Evolutionary conservation across 2,888 invertebrate genomes (phyloP), one percentile per base, ranked within the genome.

Genomic region (Xestia c-nigrum): DNA sequence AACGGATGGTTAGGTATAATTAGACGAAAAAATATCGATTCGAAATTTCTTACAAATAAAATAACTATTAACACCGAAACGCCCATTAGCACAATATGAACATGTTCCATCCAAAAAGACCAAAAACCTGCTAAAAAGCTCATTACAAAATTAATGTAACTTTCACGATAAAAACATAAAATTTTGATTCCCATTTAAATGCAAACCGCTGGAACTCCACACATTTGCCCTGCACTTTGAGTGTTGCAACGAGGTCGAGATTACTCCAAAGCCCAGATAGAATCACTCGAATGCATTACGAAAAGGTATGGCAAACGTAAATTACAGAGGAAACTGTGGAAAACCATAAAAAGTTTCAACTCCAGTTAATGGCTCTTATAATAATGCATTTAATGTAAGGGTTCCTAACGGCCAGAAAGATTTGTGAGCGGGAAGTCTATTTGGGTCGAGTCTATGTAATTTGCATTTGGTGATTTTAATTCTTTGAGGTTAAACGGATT

Each of bases 371-470:
- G 83, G 74, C 83, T 74, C 69, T 85, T 76, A 74, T 71, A 74
- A 84, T 84, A 84, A 85, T 82, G 85, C 85, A 82, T 85, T 85
- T 83, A 79, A 83, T 79, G 85, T 84, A 84, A 84, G 79, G 84
- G 85, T 59, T 81, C 78, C 68, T 72, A 79, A 85, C 76, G 83
- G 84, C 72, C 75, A 76, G n/a, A 63, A 82, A 84, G 84, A 85
- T 84, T 84, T 85, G 84, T 74, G 85, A 83, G 74, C 71, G 52
- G 72, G 71, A 63, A 79, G 73, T 84, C 71, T 82, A 85, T 85
- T 84, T 85, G 50, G 78, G 79, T 76, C 74, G 67, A 81, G 66
- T 79, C 74, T 82, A 76, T 76, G 71, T 82, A 82, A 84, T 85
- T 85, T 81, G 74, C 84, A 85, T 84, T 84, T 19, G 83, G 73